Percentiles rank a stretch among this genome's conserved stretches.
Evolutionary conservation across 2,888 invertebrate species (phyloP).

Genomic region (Pardosa pseudoannulata): DNA sequence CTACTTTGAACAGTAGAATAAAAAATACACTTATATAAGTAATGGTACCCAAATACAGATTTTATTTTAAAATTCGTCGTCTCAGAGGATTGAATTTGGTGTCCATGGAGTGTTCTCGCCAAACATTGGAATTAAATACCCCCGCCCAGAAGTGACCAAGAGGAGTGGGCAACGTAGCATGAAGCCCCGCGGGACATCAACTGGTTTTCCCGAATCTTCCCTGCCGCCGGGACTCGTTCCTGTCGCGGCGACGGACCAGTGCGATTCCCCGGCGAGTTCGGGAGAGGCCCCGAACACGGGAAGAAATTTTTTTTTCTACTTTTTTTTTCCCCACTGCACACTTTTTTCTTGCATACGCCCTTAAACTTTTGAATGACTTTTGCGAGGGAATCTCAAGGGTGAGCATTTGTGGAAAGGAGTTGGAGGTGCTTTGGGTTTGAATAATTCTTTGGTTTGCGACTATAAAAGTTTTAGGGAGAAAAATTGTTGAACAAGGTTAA

Average conservation of each 20-base stretch:
- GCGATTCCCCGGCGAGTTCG: neutral
- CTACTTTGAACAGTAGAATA: no score
- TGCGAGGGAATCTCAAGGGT: neutral
- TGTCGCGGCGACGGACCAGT: neutral
- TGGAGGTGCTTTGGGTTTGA: neutral
- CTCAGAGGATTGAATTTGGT: neutral
- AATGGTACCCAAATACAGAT: neutral
- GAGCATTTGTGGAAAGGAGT: neutral
- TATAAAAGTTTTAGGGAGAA: no score
- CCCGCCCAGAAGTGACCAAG: neutral
- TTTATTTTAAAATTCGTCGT: neutral
- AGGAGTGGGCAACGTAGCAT: neutral
- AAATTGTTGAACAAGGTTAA: no score
- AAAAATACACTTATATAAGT: neutral
- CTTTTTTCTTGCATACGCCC: no score
- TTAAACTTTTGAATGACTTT: neutral
- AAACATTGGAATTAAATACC: neutral
- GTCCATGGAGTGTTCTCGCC: neutral
- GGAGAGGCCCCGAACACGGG: neutral
- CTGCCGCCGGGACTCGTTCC: neutral
- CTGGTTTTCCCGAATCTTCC: neutral
- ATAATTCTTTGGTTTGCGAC: neutral
- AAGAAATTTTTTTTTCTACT: neutral
- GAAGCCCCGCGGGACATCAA: neutral
- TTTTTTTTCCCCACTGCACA: no score